Conservation (phyloP, 2,888 invertebrate genomes). For the Agrochola circellaris region DNA sequence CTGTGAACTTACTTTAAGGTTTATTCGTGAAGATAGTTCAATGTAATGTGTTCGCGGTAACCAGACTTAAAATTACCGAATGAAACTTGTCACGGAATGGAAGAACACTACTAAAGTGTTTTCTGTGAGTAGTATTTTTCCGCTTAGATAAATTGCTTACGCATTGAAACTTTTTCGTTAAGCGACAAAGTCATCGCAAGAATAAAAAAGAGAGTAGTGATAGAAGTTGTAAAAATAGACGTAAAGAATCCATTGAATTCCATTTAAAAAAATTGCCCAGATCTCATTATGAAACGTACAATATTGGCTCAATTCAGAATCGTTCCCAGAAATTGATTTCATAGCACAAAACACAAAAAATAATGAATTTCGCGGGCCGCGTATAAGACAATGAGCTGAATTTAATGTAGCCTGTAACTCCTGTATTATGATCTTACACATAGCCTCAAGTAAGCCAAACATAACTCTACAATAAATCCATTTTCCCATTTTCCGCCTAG, state of each 20-base stretch:
- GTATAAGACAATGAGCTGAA: background rate
- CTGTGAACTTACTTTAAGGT: conserved; percentile 71
- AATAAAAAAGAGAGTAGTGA: background rate
- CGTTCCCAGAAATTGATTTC: background rate
- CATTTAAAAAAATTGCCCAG: background rate
- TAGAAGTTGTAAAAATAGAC: background rate
- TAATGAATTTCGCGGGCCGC: background rate
- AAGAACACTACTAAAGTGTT: background rate
- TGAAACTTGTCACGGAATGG: conserved; percentile 13
- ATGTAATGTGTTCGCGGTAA: conserved; percentile 12
- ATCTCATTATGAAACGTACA: background rate
- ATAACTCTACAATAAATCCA: background rate
- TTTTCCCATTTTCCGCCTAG: background rate
- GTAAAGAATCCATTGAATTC: background rate
- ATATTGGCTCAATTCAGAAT: background rate
- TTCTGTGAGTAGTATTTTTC: background rate
- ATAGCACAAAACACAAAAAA: too few relatives aligned
- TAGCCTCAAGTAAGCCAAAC: background rate
- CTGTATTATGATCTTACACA: background rate
- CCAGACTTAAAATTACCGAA: conserved; percentile 31
- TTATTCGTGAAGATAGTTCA: conserved; percentile 53
- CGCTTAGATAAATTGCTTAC: background rate
- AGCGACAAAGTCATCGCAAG: too few relatives aligned
- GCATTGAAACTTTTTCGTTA: background rate
- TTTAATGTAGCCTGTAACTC: background rate